Conservation (phyloP, 2,888 invertebrate species). For the Plebejus argus region DNA sequence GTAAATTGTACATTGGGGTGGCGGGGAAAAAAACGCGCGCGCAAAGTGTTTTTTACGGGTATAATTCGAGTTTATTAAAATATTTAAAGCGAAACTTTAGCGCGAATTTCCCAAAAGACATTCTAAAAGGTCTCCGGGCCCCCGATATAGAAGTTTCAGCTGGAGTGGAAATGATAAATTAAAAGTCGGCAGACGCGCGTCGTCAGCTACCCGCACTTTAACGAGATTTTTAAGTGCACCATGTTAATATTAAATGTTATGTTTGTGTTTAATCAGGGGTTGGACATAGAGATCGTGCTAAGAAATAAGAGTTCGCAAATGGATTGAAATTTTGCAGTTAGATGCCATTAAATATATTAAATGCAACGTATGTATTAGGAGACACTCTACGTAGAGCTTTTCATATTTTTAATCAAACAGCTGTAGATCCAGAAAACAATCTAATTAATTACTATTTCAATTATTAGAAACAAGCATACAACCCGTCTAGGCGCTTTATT, state of each 20-base stretch:
- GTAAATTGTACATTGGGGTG: slow-evolving; percentile 56
- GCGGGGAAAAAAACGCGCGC: slow-evolving; percentile 65
- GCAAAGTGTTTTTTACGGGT: slow-evolving; percentile 79
- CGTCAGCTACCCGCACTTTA: slow-evolving; percentile 54
- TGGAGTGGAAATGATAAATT: slow-evolving; percentile 72
- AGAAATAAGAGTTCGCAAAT: neutral
- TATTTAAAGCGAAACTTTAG: slow-evolving; percentile 78
- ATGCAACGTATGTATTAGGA: too few relatives aligned
- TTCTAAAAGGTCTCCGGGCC: slow-evolving; percentile 61
- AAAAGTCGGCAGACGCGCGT: slow-evolving; percentile 57
- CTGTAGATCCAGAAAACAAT: neutral
- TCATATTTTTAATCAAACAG: too few relatives aligned
- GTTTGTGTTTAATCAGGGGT: slow-evolving; percentile 25
- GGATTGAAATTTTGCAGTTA: neutral
- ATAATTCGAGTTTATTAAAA: slow-evolving; percentile 80
- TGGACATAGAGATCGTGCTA: neutral
- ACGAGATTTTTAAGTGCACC: slow-evolving; percentile 48
- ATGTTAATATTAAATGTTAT: slow-evolving; percentile 34
- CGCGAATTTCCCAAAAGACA: slow-evolving; percentile 77
- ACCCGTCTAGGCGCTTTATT: neutral
- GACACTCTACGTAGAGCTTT: too few relatives aligned
- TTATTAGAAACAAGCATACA: neutral
- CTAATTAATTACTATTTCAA: neutral
- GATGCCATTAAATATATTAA: too few relatives aligned
- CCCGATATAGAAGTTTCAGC: slow-evolving; percentile 62